A percentile compares a stretch with the other conserved stretches of the same genome.
Evolutionary conservation across 1,140 invertebrate species (phyloP).

Genomic region (Centruroides vittatus): DNA sequence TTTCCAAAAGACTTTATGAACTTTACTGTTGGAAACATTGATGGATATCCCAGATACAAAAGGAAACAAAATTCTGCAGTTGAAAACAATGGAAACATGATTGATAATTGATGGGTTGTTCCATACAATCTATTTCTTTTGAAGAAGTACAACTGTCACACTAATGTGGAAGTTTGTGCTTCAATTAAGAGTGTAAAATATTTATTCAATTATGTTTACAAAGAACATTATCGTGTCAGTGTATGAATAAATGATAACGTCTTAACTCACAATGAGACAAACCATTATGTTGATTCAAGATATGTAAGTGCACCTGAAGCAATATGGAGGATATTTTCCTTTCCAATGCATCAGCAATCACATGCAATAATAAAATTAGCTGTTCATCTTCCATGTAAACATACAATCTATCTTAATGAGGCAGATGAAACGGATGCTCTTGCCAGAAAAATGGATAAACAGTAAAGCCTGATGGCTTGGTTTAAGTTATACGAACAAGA

Average conservation of each 20-base stretch:
- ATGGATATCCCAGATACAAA: conserved; percentile 10
- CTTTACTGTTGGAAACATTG: not conserved
- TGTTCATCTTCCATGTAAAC: conserved; percentile 34
- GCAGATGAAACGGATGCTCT: conserved; percentile 2
- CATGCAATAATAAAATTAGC: conserved; percentile 28
- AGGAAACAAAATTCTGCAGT: conserved; percentile 9
- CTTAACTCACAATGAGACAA: conserved; percentile 19
- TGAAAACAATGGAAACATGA: not conserved
- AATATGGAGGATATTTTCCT: conserved; percentile 18
- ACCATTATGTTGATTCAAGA: conserved; percentile 13
- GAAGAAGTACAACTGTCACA: conserved; percentile 23
- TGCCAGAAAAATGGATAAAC: conserved; percentile 22
- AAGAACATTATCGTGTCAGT: conserved; percentile 22
- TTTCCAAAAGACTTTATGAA: conserved; percentile 10
- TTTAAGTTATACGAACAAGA: conserved; percentile 26
- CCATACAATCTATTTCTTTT: conserved; percentile 24
- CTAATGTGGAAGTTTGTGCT: conserved; percentile 25
- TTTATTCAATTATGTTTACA: conserved; percentile 25
- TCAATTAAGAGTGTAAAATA: conserved; percentile 24
- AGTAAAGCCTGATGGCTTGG: conserved; percentile 22
- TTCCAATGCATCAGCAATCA: conserved; percentile 27
- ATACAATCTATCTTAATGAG: conserved; percentile 21
- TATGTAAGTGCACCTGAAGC: conserved; percentile 21
- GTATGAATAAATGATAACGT: conserved; percentile 11
- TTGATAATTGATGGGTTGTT: conserved; percentile 23